Percentiles rank a stretch among this genome's conserved stretches.
Conservation (phyloP, 2,113 vertebrate species). For the Myotis brandtii region DNA sequence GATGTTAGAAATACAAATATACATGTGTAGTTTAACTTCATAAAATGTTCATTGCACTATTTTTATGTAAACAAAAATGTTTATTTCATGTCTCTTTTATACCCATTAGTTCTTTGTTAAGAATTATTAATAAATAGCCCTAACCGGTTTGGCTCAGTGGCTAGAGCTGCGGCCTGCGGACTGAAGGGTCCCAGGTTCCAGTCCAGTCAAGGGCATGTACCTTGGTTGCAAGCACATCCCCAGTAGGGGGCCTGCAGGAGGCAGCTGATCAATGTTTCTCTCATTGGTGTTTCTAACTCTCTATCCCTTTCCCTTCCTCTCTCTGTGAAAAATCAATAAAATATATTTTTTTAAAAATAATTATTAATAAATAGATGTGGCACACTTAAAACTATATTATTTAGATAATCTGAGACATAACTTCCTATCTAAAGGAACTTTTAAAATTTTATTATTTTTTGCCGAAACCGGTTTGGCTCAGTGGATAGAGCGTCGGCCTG, state of each 20-base stretch:
- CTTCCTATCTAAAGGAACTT: background rate
- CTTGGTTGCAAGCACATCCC: no score
- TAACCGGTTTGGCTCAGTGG: no score
- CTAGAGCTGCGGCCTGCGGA: no score
- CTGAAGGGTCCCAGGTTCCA: no score
- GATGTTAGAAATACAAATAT: conserved; percentile 33
- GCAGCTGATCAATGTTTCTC: no score
- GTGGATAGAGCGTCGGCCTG: no score
- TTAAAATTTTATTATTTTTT: conserved; percentile 23
- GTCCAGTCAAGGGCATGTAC: no score
- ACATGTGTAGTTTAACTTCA: background rate
- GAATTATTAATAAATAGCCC: conserved; percentile 1
- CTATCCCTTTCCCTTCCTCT: no score
- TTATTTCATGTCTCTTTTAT: conserved; percentile 31
- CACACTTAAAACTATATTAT: background rate
- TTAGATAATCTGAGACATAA: conserved; percentile 7
- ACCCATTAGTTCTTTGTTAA: background rate
- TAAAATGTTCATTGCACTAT: background rate
- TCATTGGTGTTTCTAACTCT: no score
- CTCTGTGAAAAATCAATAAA: no score
- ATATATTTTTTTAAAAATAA: background rate
- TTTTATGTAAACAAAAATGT: conserved; percentile 26
- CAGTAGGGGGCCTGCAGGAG: no score
- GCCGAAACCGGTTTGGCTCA: no score
- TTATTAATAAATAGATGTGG: background rate